Evolutionary conservation across 2,797 vertebrate species (phyloP), one percentile per base, ranked within the genome.

Genomic region (Ptychadena robeensis): DNA sequence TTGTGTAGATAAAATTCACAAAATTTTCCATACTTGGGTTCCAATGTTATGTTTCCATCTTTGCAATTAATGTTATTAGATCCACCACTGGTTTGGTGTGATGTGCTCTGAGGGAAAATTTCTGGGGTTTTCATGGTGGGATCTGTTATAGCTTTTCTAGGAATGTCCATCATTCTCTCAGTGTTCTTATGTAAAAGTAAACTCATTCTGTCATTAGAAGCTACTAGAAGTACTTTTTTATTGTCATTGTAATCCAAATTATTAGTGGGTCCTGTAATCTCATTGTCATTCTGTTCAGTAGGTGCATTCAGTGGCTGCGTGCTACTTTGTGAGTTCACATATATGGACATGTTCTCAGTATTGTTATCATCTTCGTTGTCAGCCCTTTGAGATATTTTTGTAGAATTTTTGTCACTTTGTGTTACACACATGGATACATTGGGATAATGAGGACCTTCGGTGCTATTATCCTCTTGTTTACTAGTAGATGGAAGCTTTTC

Each of bases 1-100:
- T 89, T 65, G 53, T 87, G 84, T 8, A 9, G 40, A 79, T 79
- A 69, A 48, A 35, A 59, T 15, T 79, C 65, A 79, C 40, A 57
- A 0, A 8, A 27, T 12, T 18, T 59, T 32, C 9, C 65, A 28
- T 35, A 68, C 11, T 30, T 79, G 14, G 25, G 9, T 78, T 27
- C 63, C 9, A 32, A 8, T 53, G 2, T 22, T 53, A 22, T 2
- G 4, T 53, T 53, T 53, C 44, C 12, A 28, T 67, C 27, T 14
- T 12, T 59, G 8, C 30, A 18, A 5, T 2, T 32, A 15, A 22
- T 57, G 10, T 32, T 73, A 11, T 15, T 11, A 7, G n/a, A 28
- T n/a, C 57, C 3, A 22, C 9, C 9, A 22, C 22, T 1, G 32
- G 9, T 57, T 15, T 73, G 18, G 10, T 32, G 7, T 44, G 30